Evolutionary conservation across 2,888 invertebrate genomes (phyloP), one percentile per base, ranked within the genome.

Genomic region (Drosophila tripunctata): DNA sequence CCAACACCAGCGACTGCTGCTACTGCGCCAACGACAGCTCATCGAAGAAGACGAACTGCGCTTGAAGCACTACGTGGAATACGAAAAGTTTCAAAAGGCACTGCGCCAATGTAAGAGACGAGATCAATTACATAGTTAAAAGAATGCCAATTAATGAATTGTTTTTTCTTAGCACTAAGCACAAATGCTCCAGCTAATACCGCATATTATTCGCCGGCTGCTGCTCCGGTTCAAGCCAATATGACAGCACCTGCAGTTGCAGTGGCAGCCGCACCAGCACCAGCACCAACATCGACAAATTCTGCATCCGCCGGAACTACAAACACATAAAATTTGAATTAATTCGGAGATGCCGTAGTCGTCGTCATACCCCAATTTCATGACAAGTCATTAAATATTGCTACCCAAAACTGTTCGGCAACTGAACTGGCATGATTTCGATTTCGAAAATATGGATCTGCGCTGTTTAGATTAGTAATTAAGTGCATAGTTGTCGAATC

Each of bases 1-100:
- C 58, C 89, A 90, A 47, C 90, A 91, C 36, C 91, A 91, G 66
- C 89, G 91, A 36, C 73, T 91, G 17, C 62, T 90, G 31, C 77
- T 91, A 7, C 64, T 91, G 15, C 78, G 92, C 12, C 92, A 91
- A 69, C 90, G 91, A 17, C 91, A 91, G 58, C 88, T 91, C 27
- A 90, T 91, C 22, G 91, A 91, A 80, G 91, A 91, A 57, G 91
- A 91, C 67, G 91, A 92, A 67, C 67, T 91, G 41, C 88, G 91
- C 3, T 69, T 92, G 3, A 91, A 90, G 45, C 91, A 91, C 66
- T 91, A 89, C 61, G 90, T 91, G 51, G 91, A 91, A 79, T 88
- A 90, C 61, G 91, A 91, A 63, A 91, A 91, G 69, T 91, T 91
- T 52, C 91, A 91, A 60, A 91, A 91, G 66, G 88, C 88, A 31